Evolutionary conservation across 2,113 vertebrate genomes (phyloP), one percentile per base, ranked within the genome.

Genomic region (Chamaetylas fuelleborni): DNA sequence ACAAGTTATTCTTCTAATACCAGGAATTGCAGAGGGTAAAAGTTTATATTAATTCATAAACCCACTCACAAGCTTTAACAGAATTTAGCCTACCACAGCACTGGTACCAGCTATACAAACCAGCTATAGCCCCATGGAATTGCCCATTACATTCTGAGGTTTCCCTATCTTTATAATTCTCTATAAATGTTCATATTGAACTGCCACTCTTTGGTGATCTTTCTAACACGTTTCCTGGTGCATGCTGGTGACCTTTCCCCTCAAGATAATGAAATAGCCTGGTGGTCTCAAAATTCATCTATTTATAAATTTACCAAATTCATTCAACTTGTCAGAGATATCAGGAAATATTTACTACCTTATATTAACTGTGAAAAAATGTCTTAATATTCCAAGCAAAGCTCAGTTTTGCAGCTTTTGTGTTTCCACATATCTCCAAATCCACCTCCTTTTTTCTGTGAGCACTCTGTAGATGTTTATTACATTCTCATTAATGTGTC

Each of bases 321-420:
- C 26, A 83, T 88, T 89, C 94, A 64, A 64, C 29, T 88, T 88
- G 34, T 36, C 81, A 80, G 69, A 83, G 67, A 62, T 25, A 95
- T 69, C 74, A 88, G n/a, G 47, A 90, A 95, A 91, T 90, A 95
- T 87, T 89, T 97, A 95, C 45, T 72, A 65, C 60, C 29, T 87
- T 58, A 69, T 58, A 96, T 93, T 93, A 95, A 82, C 22, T 43
- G 58, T 94, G 91, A 96, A 94, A 95, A 96, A 97, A 36, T 87
- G 82, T 60, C 81, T 91, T 90, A 93, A 95, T 97, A 97, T 92
- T 88, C 62, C 69, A 96, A 73, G 36, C 2, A 92, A 74, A 93
- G 40, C n/a, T 77, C 43, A 57, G 26, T 60, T 83, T 95, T 92
- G 24, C 31, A 87, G 82, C 12, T 93, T 88, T 79, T 81, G 29